Evolutionary conservation across 2,797 vertebrate species (phyloP).

Genomic region (Pyrocephalus nanus): DNA sequence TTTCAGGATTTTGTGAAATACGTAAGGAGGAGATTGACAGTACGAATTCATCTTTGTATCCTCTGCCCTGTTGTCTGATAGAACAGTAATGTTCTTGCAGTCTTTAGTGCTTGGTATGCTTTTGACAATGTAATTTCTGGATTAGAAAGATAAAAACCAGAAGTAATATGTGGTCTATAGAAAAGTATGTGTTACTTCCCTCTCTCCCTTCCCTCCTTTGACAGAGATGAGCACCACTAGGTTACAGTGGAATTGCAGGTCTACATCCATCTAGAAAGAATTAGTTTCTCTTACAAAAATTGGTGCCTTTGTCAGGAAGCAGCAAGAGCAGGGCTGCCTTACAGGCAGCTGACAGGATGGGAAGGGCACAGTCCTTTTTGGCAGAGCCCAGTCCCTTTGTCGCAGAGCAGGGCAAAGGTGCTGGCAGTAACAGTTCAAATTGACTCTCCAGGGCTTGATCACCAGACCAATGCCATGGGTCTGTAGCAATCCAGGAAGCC

Average conservation of each 20-base stretch:
- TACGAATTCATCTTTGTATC: conserved; percentile 73
- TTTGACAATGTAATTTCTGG: conserved; percentile 76
- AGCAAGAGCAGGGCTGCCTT: not conserved
- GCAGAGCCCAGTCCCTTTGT: not conserved
- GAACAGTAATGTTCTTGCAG: conserved; percentile 45
- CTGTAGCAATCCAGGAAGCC: not conserved
- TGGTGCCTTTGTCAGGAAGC: not conserved
- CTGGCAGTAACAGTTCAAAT: rapidly evolving
- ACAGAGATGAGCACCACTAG: not conserved
- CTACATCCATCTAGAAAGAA: not conserved
- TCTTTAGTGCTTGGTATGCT: not conserved
- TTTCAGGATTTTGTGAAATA: not conserved
- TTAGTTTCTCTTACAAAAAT: not conserved
- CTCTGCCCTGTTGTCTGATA: conserved; percentile 60
- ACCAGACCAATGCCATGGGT: not conserved
- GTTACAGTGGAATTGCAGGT: not conserved
- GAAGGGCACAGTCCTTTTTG: not conserved
- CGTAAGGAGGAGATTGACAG: conserved; percentile 57
- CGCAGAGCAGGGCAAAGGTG: not conserved
- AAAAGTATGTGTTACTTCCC: not conserved
- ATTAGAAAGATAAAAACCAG: conserved; percentile 68
- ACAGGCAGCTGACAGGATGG: not conserved
- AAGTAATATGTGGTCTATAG: conserved; percentile 67
- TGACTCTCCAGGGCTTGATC: not conserved
- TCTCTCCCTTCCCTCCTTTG: not conserved